phyloP scores from a whole-genome alignment of 64 coral and sea anemone species.

The Stichodactyla mertensii region DNA sequence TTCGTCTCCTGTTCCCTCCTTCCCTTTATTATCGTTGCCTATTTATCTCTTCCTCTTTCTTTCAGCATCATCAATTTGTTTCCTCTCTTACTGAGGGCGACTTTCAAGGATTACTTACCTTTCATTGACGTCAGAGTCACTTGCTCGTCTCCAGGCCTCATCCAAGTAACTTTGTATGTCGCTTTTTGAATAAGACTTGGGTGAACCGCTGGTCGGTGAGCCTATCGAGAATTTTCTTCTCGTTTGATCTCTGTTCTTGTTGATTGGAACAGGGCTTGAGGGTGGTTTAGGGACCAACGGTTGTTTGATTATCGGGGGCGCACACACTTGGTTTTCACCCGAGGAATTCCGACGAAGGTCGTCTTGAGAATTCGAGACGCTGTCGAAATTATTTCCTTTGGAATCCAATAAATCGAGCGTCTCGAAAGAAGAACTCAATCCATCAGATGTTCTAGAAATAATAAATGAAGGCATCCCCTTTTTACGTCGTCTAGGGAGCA shows the following conservation, averaged over 20 bases:
- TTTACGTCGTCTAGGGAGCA: neutral
- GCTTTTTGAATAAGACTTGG: neutral
- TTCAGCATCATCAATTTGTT: no score
- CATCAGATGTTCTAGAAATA: neutral
- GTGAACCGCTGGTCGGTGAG: constrained; percentile 5
- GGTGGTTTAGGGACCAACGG: neutral
- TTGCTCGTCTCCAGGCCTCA: constrained; percentile 10
- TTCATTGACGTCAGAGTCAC: constrained; percentile 4
- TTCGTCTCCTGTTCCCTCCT: no score
- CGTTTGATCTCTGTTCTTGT: neutral
- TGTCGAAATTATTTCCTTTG: neutral
- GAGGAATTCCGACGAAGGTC: neutral
- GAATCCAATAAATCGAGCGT: neutral
- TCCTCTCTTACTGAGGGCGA: no score
- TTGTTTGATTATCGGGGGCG: neutral
- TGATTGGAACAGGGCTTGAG: neutral
- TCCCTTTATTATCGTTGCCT: no score
- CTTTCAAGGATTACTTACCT: neutral
- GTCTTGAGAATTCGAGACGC: neutral
- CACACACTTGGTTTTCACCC: neutral
- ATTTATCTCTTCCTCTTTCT: no score
- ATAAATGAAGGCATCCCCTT: neutral
- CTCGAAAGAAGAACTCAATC: constrained; percentile 3
- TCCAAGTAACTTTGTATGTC: neutral
- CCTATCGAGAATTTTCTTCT: neutral